Evolutionary conservation across 2,113 vertebrate genomes (phyloP).

Genomic region (Clarias magur): DNA sequence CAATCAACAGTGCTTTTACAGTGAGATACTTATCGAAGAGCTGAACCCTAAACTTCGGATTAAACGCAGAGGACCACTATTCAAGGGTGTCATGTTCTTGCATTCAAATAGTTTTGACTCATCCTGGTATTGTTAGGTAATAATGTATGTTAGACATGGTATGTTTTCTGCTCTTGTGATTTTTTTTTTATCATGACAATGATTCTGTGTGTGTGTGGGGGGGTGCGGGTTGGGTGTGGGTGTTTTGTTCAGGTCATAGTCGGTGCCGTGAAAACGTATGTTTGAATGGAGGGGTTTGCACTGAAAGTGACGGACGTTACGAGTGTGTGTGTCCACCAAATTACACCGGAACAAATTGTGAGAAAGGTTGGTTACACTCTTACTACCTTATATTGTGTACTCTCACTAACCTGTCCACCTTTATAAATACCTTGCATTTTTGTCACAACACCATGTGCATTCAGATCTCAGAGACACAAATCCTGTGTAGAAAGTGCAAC

Average conservation of each 20-base stretch:
- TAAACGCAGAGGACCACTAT: no score
- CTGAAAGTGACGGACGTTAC: slow-evolving; percentile 51
- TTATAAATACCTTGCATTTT: background rate
- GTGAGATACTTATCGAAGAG: no score
- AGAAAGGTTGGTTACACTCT: slow-evolving; percentile 63
- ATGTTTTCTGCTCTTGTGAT: background rate
- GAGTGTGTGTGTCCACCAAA: slow-evolving; percentile 69
- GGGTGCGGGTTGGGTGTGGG: background rate
- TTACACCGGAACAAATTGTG: slow-evolving; percentile 67
- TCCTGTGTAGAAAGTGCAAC: background rate
- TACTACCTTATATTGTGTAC: background rate
- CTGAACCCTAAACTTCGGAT: no score
- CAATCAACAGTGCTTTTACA: no score
- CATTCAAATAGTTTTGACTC: no score
- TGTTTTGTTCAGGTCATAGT: slow-evolving; percentile 61
- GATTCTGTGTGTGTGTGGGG: background rate
- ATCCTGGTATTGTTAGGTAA: no score
- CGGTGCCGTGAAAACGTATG: slow-evolving; percentile 68
- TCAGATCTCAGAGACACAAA: background rate
- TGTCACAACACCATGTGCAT: background rate
- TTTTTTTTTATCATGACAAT: background rate
- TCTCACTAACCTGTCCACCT: background rate
- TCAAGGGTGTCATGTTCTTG: no score
- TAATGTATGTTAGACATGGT: background rate
- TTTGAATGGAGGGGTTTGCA: slow-evolving; percentile 72